Evolutionary conservation across 2,797 vertebrate species (phyloP).

Genomic region (Nyctibius grandis): DNA sequence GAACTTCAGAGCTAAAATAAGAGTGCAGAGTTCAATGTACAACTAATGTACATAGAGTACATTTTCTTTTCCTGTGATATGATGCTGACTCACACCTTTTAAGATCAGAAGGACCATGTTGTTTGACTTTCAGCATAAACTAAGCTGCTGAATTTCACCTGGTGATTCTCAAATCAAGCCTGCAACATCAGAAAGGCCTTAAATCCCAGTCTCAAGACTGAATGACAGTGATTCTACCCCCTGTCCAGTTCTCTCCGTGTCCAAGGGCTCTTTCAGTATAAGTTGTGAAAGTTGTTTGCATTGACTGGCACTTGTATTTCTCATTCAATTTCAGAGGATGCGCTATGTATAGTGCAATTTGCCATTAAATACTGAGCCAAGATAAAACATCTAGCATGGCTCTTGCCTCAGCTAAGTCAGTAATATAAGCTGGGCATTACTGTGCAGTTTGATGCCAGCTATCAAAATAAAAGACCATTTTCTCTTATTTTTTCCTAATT

Average conservation of each 20-base stretch:
- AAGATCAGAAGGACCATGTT: background rate
- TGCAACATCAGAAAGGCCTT: background rate
- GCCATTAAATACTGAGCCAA: background rate
- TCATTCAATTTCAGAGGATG: background rate
- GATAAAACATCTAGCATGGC: background rate
- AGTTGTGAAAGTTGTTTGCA: background rate
- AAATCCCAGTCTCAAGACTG: background rate
- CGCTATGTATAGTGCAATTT: background rate
- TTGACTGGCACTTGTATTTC: background rate
- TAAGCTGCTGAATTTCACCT: background rate
- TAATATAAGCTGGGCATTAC: background rate
- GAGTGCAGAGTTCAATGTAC: background rate
- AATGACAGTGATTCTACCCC: background rate
- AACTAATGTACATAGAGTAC: background rate
- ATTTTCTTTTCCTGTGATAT: conserved; percentile 36
- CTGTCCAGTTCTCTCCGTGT: background rate
- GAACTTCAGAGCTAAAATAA: background rate
- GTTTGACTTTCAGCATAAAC: conserved; percentile 51
- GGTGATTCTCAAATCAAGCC: background rate
- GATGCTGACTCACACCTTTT: conserved; percentile 26
- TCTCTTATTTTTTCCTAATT: background rate
- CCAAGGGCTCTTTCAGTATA: background rate
- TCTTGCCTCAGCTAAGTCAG: background rate
- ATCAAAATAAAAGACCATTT: background rate
- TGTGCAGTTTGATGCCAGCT: background rate